Evolutionary conservation across 2,888 invertebrate species (phyloP).

Genomic region (Scaptomyza reducta): DNA sequence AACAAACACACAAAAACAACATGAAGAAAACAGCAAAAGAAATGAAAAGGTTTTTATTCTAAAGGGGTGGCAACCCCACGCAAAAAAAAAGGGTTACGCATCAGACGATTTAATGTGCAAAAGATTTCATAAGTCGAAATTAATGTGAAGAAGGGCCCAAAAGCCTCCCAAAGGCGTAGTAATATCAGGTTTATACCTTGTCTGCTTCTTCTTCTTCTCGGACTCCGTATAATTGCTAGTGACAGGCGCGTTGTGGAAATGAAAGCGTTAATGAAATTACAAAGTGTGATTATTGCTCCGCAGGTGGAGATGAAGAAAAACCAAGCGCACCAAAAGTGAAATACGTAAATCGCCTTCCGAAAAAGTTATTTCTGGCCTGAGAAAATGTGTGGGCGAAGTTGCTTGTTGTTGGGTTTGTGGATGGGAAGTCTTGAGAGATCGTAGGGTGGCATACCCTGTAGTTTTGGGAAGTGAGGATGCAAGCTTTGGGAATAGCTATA

Average conservation of each 20-base stretch:
- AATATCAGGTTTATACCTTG: slow-evolving; percentile 14
- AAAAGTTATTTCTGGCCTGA: slow-evolving; percentile 26
- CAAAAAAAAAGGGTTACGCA: slow-evolving; percentile 42
- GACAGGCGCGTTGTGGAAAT: slow-evolving; percentile 42
- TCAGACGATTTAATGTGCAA: slow-evolving; percentile 58
- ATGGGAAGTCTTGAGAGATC: background rate
- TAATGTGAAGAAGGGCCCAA: slow-evolving; percentile 45
- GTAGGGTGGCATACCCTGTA: no score
- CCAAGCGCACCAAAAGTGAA: background rate
- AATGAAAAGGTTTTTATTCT: slow-evolving; percentile 50
- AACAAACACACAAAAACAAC: background rate
- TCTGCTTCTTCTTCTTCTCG: background rate
- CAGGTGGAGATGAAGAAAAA: slow-evolving; percentile 29
- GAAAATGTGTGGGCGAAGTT: slow-evolving; percentile 9
- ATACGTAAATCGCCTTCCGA: slow-evolving; percentile 18
- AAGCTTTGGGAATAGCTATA: no score
- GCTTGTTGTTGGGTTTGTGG: slow-evolving; percentile 1
- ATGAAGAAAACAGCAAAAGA: background rate
- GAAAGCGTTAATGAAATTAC: slow-evolving; percentile 64
- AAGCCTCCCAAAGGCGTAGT: background rate
- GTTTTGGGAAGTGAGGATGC: no score
- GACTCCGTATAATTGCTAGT: slow-evolving; percentile 39
- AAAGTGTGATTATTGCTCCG: slow-evolving; percentile 60
- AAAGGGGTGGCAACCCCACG: slow-evolving; percentile 2
- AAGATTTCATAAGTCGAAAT: slow-evolving; percentile 69